phyloP scores from a whole-genome alignment of 2,113 vertebrate genomes.

The Dinomys branickii region DNA sequence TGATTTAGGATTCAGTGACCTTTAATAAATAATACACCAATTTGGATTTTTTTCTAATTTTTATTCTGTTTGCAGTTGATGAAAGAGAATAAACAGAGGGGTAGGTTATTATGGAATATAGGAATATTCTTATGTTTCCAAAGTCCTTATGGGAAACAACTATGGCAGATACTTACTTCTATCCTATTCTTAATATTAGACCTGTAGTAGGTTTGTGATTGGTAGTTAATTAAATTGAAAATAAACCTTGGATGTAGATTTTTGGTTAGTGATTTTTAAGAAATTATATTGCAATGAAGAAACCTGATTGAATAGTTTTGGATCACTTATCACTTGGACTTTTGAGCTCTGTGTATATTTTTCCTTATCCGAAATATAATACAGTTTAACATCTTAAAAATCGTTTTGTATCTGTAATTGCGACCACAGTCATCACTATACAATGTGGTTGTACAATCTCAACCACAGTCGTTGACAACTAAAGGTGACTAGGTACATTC shows the following conservation, averaged over 20 bases:
- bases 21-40: not conserved
- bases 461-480: not conserved
- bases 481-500: not conserved
- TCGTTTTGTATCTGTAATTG: not conserved
- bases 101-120: not conserved
- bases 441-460: not conserved
- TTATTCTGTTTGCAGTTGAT: not conserved
- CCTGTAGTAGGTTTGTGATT: not conserved
- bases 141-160: not conserved
- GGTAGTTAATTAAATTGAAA: not conserved
- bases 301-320: not conserved
- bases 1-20: not conserved
- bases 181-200: not conserved
- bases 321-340: not conserved
- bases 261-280: conserved; percentile 17
- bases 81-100: not conserved
- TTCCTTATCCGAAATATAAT: not conserved
- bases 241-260: not conserved
- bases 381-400: not conserved
- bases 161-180: not conserved
- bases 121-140: not conserved
- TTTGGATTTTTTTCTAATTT: conserved; percentile 2
- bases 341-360: not conserved
- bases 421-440: not conserved
- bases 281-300: not conserved